These are phyloP conservation scores for Karalla daura DNA, from an alignment of 2,797 vertebrate species.

Conservation along the genomic window DNA sequence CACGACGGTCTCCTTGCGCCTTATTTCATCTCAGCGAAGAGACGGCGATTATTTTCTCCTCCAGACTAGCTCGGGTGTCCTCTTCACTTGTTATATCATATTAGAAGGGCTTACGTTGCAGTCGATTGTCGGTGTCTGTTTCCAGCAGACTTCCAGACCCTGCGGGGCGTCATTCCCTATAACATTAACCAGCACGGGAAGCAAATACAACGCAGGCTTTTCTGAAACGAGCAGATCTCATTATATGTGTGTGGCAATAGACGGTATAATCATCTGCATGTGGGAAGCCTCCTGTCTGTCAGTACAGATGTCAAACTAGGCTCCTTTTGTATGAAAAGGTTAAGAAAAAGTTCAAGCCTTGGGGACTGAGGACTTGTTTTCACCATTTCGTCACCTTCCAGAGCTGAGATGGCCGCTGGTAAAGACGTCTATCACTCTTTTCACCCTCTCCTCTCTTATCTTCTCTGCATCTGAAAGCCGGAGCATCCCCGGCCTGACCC, in stretches of 20 bases:
- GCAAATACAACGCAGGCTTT: constrained; percentile 19
- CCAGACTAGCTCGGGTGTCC: constrained; percentile 63
- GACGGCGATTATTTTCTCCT: constrained; percentile 49
- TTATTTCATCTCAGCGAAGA: constrained; percentile 48
- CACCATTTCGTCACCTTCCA: not conserved
- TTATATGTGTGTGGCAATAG: not conserved
- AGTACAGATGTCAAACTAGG: too few species aligned
- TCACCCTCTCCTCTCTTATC: not conserved
- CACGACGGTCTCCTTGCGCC: constrained; percentile 62
- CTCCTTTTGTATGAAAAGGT: too few species aligned
- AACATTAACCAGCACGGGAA: constrained; percentile 30
- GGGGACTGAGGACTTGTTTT: not conserved
- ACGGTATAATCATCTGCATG: not conserved
- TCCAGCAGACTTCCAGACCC: constrained; percentile 71
- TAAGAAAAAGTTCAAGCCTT: not conserved
- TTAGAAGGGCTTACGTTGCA: constrained; percentile 36
- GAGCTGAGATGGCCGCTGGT: constrained; percentile 27
- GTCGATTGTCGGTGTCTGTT: constrained; percentile 63
- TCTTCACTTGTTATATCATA: constrained; percentile 56
- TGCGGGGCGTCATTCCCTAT: constrained; percentile 47
- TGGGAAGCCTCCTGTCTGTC: not conserved
- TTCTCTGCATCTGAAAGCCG: constrained; percentile 1
- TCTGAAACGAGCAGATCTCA: not conserved
- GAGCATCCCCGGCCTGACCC: constrained; percentile 10
- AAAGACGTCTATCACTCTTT: not conserved